Evolutionary conservation across 2,113 vertebrate genomes (phyloP), one percentile per base, ranked within the genome.

Genomic region (Ranitomeya variabilis): DNA sequence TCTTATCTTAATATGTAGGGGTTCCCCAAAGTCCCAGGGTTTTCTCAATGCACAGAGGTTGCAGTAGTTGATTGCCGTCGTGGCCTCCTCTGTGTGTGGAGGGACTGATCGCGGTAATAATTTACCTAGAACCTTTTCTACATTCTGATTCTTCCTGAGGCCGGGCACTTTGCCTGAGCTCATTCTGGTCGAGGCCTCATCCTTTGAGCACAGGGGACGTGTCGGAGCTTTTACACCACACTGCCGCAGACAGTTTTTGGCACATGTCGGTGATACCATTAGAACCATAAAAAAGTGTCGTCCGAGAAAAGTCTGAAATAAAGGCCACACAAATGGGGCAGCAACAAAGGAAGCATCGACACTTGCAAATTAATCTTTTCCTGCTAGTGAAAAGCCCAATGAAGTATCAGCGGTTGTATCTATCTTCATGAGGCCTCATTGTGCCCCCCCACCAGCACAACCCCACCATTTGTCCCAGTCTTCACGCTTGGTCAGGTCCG

Each of bases 401-500:
- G 37, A 52, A 76, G 31, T 54, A 13, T 69, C n/a, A n/a, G 19
- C 51, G 62, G 87, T 86, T 90, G 91, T 80, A 84, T 77, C 81
- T 64, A 76, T n/a, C 37, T 0, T n/a, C 26, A 67, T 4, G 88
- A 77, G 21, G 15, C 83, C 52, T 23, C 57, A n/a, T 6, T 15
- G 11, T 26, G 14, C 12, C 54, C 21, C 71, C 16, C 71, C 69
- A 9, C 66, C 66, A 11, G 69, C 10, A 10, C 69, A 23, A 31
- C 71, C 71, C 71, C 71, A 45, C 71, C 16, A 15, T 31, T 69
- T 8, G 15, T 31, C 3, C 60, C n/a, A 26, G 26, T 13, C 83
- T 91, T 94, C 94, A 93, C 91, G 91, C 92, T 80, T 83, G 92
- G 91, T 85, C 80, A 89, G 51, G 9, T 60, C 79, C 7, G 90